Evolutionary conservation across 2,797 vertebrate genomes (phyloP).

Genomic region (Setipinna tenuifilis): DNA sequence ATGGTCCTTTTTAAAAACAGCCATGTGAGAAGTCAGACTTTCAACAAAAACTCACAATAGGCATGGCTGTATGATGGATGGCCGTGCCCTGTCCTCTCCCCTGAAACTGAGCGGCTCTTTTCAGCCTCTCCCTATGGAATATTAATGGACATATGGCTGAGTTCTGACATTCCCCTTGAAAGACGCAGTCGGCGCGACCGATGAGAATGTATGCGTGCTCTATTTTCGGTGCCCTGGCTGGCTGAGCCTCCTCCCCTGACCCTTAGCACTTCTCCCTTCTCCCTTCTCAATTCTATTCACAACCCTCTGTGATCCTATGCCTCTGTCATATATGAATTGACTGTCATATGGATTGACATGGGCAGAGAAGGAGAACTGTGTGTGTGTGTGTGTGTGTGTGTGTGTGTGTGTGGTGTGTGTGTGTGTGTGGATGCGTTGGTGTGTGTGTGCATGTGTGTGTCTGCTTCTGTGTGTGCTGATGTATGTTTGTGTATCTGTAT

Average conservation of each 20-base stretch:
- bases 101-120: constrained; percentile 55
- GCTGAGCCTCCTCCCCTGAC: not conserved
- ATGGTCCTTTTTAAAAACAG: constrained; percentile 58
- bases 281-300: not conserved
- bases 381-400: too few species aligned
- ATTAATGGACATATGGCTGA: constrained; percentile 70
- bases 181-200: constrained; percentile 65
- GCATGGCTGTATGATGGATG: constrained; percentile 56
- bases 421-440: too few species aligned
- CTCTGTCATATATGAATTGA: not conserved
- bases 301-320: not conserved
- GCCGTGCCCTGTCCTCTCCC: constrained; percentile 33
- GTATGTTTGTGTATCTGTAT: too few species aligned
- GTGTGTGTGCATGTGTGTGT: too few species aligned
- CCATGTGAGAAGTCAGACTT: constrained; percentile 60
- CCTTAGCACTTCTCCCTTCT: not conserved
- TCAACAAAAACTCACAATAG: constrained; percentile 47
- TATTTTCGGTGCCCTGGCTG: constrained; percentile 68
- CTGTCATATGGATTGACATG: not conserved
- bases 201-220: constrained; percentile 65
- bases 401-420: too few species aligned
- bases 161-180: constrained; percentile 66
- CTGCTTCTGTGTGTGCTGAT: too few species aligned
- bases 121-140: constrained; percentile 64
- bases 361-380: too few species aligned